Evolutionary conservation across 2,797 vertebrate genomes (phyloP), one percentile per base, ranked within the genome.

Genomic region (Glossophaga mutica): DNA sequence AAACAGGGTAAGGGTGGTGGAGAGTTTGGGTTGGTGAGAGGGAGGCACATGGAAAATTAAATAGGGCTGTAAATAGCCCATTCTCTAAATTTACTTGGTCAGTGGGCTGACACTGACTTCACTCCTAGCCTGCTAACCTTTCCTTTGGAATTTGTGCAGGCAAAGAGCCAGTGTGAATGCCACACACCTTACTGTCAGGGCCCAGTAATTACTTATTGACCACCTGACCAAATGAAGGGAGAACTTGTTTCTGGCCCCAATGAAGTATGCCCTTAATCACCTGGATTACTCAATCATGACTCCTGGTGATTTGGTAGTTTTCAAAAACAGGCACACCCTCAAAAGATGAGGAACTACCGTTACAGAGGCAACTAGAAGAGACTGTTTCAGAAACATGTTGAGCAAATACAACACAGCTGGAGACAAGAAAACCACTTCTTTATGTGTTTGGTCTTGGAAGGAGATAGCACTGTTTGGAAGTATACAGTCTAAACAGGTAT

Each of bases 171-270:
- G 52, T 37, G 21, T 59, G 83, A 91, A 81, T 3, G 57, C 73
- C 67, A 74, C 89, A 46, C 46, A 78, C 77, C 68, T 52, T 37
- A 71, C 42, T 3, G 18, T 79, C 16, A 1, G 46, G 1, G 18
- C 52, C 65, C 62, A 62, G 19, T 15, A 22, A 48, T 65, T 12
- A 32, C 78, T 91, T 96, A 95, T 91, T 94, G 94, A 95, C 90
- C 71, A 59, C 34, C 26, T 71, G 83, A 39, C 65, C 79, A 76
- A 57, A 94, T 94, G 84, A 96, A 96, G 71, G 71, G 71, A 52
- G 10, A 73, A 87, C 81, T 96, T 97, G 97, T 96, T 79, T 93
- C 83, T 39, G 74, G 81, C 24, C 34, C 89, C 44, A 34, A 0
- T 83, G 78, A 37, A 85, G 48, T 7, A 4, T 67, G 42, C 14